These are phyloP conservation scores for Parasteatoda tepidariorum DNA, from an alignment of 1,140 invertebrate genomes.

Conservation along the genomic window DNA sequence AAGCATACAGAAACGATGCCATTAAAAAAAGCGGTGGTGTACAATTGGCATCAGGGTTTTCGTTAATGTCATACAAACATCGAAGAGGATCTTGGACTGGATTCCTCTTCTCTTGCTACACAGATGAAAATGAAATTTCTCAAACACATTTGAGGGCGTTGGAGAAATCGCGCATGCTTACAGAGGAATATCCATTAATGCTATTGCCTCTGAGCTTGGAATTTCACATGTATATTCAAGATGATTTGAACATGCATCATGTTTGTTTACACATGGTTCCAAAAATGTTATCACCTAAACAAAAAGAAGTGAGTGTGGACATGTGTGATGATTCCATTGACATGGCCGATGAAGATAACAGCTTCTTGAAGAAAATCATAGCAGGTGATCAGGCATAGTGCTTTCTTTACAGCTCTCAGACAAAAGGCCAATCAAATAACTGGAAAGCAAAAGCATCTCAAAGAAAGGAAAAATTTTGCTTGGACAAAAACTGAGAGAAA, in stretches of 20 bases:
- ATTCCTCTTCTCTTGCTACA: background rate
- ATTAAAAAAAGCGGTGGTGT: background rate
- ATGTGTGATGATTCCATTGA: background rate
- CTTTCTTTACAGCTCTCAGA: background rate
- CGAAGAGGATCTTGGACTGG: background rate
- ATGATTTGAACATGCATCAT: background rate
- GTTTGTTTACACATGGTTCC: background rate
- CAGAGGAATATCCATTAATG: background rate
- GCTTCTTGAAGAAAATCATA: background rate
- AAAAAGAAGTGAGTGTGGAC: background rate
- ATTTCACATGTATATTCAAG: background rate
- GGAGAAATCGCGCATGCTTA: background rate
- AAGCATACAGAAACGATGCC: background rate
- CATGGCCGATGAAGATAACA: background rate
- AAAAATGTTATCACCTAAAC: conserved; percentile 10
- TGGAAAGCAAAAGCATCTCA: background rate
- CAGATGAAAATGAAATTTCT: background rate
- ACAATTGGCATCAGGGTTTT: background rate
- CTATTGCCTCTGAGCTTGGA: background rate
- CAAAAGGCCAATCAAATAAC: background rate
- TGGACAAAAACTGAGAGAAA: background rate
- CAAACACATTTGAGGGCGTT: background rate
- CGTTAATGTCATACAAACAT: background rate
- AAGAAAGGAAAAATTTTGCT: background rate
- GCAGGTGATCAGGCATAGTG: background rate